These are phyloP conservation scores for Nemotelus nigrinus DNA, from an alignment of 2,888 invertebrate genomes.

Conservation along the genomic window DNA sequence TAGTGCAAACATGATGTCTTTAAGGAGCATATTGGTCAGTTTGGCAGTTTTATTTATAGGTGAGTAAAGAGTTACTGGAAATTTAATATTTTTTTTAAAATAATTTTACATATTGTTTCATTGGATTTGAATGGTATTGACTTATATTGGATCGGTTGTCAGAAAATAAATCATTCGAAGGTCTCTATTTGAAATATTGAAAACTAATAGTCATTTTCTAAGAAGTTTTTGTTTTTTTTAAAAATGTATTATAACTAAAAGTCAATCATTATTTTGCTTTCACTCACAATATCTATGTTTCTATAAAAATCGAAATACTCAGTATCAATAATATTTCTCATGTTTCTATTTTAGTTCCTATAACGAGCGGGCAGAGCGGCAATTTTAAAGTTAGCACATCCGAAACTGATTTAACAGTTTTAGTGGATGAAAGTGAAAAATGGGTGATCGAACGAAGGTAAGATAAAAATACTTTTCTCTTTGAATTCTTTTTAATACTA, in stretches of 20 bases:
- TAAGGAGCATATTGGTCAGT: constrained; percentile 13
- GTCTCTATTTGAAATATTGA: too few species aligned
- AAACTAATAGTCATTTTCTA: too few species aligned
- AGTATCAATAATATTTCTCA: too few species aligned
- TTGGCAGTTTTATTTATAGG: constrained; percentile 25
- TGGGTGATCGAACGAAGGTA: constrained; percentile 71
- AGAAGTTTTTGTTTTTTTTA: too few species aligned
- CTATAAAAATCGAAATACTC: not conserved
- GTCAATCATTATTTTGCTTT: not conserved
- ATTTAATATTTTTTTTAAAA: not conserved
- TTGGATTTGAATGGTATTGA: constrained; percentile 4
- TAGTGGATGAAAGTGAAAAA: constrained; percentile 68
- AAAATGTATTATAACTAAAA: not conserved
- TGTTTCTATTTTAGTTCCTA: constrained; percentile 15
- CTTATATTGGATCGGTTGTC: not conserved
- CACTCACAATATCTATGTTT: not conserved
- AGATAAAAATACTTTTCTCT: constrained; percentile 51
- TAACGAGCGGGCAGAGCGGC: constrained; percentile 60
- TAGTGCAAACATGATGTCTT: constrained; percentile 19
- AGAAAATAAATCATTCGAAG: too few species aligned
- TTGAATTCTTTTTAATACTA: not conserved
- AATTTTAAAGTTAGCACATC: constrained; percentile 67
- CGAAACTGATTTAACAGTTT: constrained; percentile 69
- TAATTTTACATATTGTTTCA: not conserved
- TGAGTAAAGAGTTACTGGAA: constrained; percentile 1